phyloP scores from a whole-genome alignment of 2,888 invertebrate genomes.

The Philereme transversata region DNA sequence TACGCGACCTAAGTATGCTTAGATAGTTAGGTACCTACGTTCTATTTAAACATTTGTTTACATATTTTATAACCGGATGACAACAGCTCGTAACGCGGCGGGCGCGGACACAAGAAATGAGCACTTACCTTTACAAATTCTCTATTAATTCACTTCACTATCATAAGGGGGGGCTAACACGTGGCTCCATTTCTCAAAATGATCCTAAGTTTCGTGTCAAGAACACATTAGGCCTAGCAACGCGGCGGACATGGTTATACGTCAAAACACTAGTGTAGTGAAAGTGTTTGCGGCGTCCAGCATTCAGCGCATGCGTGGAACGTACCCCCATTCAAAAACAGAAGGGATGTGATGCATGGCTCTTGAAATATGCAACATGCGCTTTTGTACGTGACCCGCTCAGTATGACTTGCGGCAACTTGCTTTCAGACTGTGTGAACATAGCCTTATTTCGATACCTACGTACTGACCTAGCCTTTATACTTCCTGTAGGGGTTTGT shows the following conservation, averaged over 20 bases:
- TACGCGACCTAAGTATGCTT: no score
- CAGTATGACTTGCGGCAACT: constrained; percentile 3
- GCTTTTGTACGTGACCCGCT: constrained; percentile 39
- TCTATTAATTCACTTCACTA: constrained; percentile 63
- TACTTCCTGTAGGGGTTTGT: neutral
- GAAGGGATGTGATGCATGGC: constrained; percentile 47
- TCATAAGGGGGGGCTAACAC: constrained; percentile 74
- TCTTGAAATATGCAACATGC: constrained; percentile 49
- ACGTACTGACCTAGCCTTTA: neutral
- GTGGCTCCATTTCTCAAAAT: constrained; percentile 68
- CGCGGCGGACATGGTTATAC: constrained; percentile 63
- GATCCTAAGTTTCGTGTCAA: constrained; percentile 74
- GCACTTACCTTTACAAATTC: constrained; percentile 61
- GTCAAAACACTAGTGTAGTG: constrained; percentile 77
- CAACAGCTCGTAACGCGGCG: constrained; percentile 44
- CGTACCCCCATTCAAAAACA: constrained; percentile 37
- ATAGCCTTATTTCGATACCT: constrained; percentile 5
- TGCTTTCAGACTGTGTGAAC: constrained; percentile 11
- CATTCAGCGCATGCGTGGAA: constrained; percentile 74
- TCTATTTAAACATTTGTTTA: constrained; percentile 14
- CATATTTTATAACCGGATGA: constrained; percentile 32
- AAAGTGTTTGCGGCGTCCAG: constrained; percentile 77
- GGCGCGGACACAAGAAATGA: constrained; percentile 53
- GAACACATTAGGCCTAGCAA: constrained; percentile 72
- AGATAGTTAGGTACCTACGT: constrained; percentile 4